Conservation (phyloP, 2,888 invertebrate species). For the Patella depressa region DNA sequence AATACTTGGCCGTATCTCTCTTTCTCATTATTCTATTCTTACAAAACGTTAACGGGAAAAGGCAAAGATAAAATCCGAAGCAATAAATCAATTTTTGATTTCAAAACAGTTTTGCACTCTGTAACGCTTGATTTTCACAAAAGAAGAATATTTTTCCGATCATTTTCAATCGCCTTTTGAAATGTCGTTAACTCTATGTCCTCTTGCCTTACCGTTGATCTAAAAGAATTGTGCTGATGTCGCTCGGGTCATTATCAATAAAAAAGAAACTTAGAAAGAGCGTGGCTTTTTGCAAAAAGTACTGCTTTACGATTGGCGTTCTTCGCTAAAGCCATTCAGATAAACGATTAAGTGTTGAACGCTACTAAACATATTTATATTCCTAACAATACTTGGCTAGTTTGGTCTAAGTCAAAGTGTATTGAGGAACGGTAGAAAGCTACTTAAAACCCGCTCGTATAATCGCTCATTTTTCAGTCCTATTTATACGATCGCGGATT, state of each 20-base stretch:
- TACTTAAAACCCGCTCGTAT: conserved; percentile 32
- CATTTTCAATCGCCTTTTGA: conserved; percentile 7
- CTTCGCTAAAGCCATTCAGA: conserved; percentile 5
- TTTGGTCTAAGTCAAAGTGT: conserved; percentile 21
- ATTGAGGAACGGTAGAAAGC: conserved; percentile 13
- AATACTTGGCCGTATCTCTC: neutral
- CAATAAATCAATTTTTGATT: conserved; percentile 5
- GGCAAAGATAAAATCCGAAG: conserved; percentile 2
- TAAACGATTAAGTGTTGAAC: conserved; percentile 31
- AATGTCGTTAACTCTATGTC: conserved; percentile 6
- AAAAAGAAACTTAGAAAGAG: neutral
- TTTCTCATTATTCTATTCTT: neutral
- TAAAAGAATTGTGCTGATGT: conserved; percentile 16
- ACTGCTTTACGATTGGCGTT: neutral
- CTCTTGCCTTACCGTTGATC: conserved; percentile 9
- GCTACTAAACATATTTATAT: conserved; percentile 36
- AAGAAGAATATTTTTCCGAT: neutral
- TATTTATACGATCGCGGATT: conserved; percentile 55
- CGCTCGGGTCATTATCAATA: conserved; percentile 14
- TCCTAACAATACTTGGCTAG: conserved; percentile 22
- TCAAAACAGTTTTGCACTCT: conserved; percentile 10
- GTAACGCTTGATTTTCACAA: conserved; percentile 2
- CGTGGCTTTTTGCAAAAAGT: neutral
- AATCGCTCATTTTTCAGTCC: conserved; percentile 42
- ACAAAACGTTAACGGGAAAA: conserved; percentile 11